Evolutionary conservation across 2,888 invertebrate genomes (phyloP), one percentile per base, ranked within the genome.

Genomic region (Gari tellinella): DNA sequence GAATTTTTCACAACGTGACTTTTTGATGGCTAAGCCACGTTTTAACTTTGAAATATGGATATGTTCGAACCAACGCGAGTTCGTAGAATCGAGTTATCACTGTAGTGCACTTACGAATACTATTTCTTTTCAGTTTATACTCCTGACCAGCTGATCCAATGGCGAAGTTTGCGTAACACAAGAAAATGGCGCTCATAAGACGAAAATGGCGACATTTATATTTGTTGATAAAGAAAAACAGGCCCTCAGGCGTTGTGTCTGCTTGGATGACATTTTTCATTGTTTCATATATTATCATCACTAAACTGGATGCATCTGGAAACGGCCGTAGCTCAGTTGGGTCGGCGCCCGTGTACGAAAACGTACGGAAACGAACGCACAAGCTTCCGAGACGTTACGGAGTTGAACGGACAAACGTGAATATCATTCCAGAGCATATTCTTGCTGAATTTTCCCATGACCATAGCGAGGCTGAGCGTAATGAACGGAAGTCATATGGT

Each of bases 211-310:
- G 4, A 10, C 31, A 31, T 7, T 31, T 31, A 4, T 31, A 31
- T 31, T 31, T 31, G 31, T 31, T 4, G 31, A 31, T 31, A 31
- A 31, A 31, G 31, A 31, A 31, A 31, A 57, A 57, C 38, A 70
- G 52, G 38, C 64, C 72, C 25, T 65, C 72, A 19, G 65, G 65
- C 14, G 40, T 49, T 8, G 65, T 72, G 10, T 37, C 55, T 2
- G 37, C 46, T 19, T 48, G 55, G 45, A 43, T 72, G 46, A 51
- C 21, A 8, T 55, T 55, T 26, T 72, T 72, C 23, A 61, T 72
- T 15, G 31, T 57, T 5, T 60, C 65, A 10, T 72, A 72, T 45
- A 21, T 63, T 23, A 21, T 72, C 37, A 72, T 72, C 37, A 52
- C 57, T 2, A 60, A 62, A 51, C 23, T 65, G 12, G 72, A 72